Percentiles rank a stretch among this genome's conserved stretches.
Conservation (phyloP, 37 sponge, comb jelly and placozoan genomes). For the Hormiphora californensis region DNA sequence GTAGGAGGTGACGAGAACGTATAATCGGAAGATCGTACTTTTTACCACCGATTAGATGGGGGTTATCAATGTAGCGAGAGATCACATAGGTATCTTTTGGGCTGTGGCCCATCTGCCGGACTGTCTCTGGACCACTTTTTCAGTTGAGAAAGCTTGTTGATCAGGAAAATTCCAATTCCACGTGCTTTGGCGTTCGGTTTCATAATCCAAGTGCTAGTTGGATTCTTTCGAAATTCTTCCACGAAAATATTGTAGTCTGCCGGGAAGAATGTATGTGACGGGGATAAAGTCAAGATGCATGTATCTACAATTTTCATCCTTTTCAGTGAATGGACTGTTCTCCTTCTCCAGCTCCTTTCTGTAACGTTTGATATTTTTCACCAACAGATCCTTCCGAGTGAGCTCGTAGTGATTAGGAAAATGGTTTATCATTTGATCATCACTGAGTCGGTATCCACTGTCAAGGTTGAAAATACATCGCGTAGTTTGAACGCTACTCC, state of each 20-base stretch:
- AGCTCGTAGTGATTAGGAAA: constrained; percentile 96
- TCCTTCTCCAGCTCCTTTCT: constrained; percentile 91
- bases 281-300: constrained; percentile 88
- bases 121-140: constrained; percentile 97
- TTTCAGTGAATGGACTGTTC: constrained; percentile 82
- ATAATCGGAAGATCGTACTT: constrained; percentile 94
- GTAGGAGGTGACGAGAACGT: constrained; percentile 90
- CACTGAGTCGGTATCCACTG: constrained; percentile 76
- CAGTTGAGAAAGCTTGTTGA: constrained; percentile 90
- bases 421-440: constrained; percentile 92
- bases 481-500: constrained; percentile 78
- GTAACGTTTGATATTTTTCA: constrained; percentile 92
- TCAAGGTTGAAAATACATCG: constrained; percentile 85
- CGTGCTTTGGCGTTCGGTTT: constrained; percentile 95
- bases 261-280: constrained; percentile 83
- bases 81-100: constrained; percentile 91
- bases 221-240: constrained; percentile 89
- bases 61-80: constrained; percentile 87
- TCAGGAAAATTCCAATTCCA: constrained; percentile 92
- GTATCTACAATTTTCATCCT: constrained; percentile 79
- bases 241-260: constrained; percentile 98
- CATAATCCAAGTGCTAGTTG: constrained; percentile 91
- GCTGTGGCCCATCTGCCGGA: constrained; percentile 55
- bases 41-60: constrained; percentile 93
- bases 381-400: constrained; percentile 91